Evolutionary conservation across 2,888 invertebrate genomes (phyloP).

Genomic region (Tetropium fuscum): DNA sequence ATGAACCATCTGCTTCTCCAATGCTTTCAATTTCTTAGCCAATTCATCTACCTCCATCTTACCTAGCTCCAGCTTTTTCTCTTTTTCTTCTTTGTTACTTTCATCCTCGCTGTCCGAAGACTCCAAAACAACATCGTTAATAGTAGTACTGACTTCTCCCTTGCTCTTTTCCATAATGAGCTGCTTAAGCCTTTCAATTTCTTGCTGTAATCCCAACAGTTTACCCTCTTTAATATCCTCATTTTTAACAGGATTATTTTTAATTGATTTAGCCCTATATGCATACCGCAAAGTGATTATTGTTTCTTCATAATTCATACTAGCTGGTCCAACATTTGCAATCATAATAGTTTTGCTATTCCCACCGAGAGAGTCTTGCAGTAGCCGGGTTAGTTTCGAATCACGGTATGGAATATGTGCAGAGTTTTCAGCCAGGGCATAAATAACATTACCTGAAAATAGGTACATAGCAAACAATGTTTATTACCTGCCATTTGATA

Average conservation of each 20-base stretch:
- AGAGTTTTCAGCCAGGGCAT: conserved; percentile 94
- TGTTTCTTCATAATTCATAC: conserved; percentile 98
- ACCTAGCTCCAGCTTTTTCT: conserved; percentile 66
- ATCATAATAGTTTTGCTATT: conserved; percentile 98
- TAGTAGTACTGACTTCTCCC: conserved; percentile 56
- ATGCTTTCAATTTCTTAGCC: conserved; percentile 80
- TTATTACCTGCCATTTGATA: too few species aligned
- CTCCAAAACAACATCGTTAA: conserved; percentile 38
- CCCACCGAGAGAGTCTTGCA: conserved; percentile 98
- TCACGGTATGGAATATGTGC: conserved; percentile 98
- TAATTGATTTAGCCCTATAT: conserved; percentile 95
- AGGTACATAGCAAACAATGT: too few species aligned
- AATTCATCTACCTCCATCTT: conserved; percentile 80
- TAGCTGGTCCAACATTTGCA: conserved; percentile 98
- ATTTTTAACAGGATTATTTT: conserved; percentile 98
- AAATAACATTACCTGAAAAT: conserved; percentile 86
- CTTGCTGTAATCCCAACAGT: conserved; percentile 91
- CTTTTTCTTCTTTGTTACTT: conserved; percentile 65
- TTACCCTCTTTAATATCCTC: conserved; percentile 99
- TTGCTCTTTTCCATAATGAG: conserved; percentile 60
- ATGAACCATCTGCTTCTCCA: conserved; percentile 94
- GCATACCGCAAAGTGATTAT: conserved; percentile 85
- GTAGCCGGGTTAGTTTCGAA: conserved; percentile 93
- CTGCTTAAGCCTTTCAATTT: conserved; percentile 78
- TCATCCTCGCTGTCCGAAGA: conserved; percentile 60